Conservation (phyloP, 92 coral and sea anemone genomes). For the Epizoanthus illoricatus region DNA sequence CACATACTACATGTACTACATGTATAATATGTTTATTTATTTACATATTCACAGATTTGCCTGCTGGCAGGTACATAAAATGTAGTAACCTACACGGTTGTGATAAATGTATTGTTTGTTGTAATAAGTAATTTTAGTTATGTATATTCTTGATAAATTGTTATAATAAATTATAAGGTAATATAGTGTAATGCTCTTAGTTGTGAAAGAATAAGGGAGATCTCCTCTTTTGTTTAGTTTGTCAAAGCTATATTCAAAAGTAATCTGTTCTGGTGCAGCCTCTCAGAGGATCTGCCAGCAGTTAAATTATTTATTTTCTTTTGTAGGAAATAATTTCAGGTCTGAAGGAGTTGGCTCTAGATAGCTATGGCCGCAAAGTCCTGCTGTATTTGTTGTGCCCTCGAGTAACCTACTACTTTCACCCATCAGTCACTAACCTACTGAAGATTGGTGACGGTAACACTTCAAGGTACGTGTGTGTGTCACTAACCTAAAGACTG, state of each 20-base stretch:
- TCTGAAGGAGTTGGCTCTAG: constrained; percentile 75
- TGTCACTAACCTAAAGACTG: background rate
- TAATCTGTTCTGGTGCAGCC: background rate
- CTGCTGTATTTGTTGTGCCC: constrained; percentile 86
- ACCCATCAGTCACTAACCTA: constrained; percentile 69
- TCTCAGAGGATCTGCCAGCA: background rate
- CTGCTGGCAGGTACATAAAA: too few species aligned
- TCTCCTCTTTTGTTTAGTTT: too few species aligned
- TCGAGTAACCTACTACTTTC: constrained; percentile 77
- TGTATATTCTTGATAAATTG: too few species aligned
- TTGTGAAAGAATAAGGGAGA: too few species aligned
- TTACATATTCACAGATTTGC: too few species aligned
- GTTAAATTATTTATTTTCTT: background rate
- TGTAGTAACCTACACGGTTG: too few species aligned
- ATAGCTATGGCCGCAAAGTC: constrained; percentile 89
- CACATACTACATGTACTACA: too few species aligned
- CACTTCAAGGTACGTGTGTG: constrained; percentile 59
- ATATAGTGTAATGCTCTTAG: too few species aligned
- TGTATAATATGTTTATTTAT: too few species aligned
- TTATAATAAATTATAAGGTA: too few species aligned
- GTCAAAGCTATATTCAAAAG: background rate
- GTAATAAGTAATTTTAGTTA: too few species aligned
- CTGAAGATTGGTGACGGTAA: constrained; percentile 82
- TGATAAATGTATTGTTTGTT: too few species aligned
- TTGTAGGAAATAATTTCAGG: constrained; percentile 77